phyloP scores from a whole-genome alignment of 1,140 invertebrate species.

The Magallana gigas region DNA sequence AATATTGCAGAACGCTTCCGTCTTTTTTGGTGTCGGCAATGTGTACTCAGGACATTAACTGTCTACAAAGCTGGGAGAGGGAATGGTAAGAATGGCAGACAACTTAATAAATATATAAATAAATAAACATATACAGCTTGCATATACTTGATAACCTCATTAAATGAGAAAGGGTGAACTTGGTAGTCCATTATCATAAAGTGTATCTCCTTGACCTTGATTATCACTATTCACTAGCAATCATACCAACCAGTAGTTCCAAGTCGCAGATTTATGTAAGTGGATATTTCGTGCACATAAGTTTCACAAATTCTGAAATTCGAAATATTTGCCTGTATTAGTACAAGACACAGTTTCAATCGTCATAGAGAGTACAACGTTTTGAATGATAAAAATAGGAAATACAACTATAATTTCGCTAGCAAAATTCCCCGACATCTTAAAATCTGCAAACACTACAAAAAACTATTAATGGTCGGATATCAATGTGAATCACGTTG shows the following conservation, averaged over 20 bases:
- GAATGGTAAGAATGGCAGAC: too few species aligned
- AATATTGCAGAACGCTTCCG: too few species aligned
- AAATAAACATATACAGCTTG: too few species aligned
- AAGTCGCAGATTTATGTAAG: constrained; percentile 41
- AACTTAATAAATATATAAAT: too few species aligned
- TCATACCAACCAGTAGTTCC: not conserved
- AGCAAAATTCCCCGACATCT: not conserved
- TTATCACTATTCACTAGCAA: too few species aligned
- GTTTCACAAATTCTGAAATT: constrained; percentile 64
- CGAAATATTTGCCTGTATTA: not conserved
- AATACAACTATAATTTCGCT: not conserved
- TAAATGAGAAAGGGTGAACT: too few species aligned
- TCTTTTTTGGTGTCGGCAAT: too few species aligned
- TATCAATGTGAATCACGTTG: not conserved
- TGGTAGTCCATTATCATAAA: too few species aligned
- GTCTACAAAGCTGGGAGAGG: too few species aligned
- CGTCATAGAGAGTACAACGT: not conserved
- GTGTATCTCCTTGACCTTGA: too few species aligned
- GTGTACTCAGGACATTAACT: too few species aligned
- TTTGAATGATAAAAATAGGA: not conserved
- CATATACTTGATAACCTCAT: too few species aligned
- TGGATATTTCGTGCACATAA: constrained; percentile 68
- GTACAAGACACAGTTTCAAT: not conserved
- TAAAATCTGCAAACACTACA: not conserved
- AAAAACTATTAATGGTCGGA: not conserved